Evolutionary conservation across 2,113 vertebrate genomes (phyloP), one percentile per base, ranked within the genome.

Genomic region (Panurus biarmicus): DNA sequence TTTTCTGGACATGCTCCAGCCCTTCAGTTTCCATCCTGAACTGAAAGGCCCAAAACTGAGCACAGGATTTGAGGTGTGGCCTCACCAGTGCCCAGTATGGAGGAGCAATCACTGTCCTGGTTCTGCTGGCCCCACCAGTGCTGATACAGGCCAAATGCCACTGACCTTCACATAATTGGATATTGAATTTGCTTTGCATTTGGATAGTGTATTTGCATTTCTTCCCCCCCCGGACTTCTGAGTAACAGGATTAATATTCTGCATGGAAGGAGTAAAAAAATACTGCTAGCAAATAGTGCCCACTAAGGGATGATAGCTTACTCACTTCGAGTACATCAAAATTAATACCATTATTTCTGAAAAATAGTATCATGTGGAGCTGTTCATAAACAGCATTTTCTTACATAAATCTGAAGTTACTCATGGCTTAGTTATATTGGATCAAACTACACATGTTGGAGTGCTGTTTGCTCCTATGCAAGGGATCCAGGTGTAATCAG

Each of bases 51-150:
- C 40, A 47, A 16, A 82, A 42, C 25, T 61, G 40, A 17, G 4
- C 14, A 15, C 20, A 47, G 33, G 14, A 67, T n/a, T 58, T 31
- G 24, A 67, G 28, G 16, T 51, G 28, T 58, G 51, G 28, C 33
- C 20, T 82, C 40, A 26, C 11, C 40, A 42, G 12, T 83, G 40
- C 47, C 18, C 18, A 28, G 0, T 54, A 13, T 0, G 0, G 62
- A 16, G 11, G 9, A 13, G 22, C 8, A 8, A 7, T 67, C 31
- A 6, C 12, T 75, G 29, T 17, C 18, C 35, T 62, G 25, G 8
- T 54, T 18, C 35, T 83, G 47, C 18, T 89, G 62, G 31, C 35
- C 40, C 16, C 35, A 23, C 47, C 28, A 4, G 26, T 33, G 22
- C 31, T 62, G 29, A 7, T 89, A 14, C 22, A 62, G 56, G 18